Conservation (phyloP, 2,888 invertebrate species). For the Parapristionchus giblindavisi region DNA sequence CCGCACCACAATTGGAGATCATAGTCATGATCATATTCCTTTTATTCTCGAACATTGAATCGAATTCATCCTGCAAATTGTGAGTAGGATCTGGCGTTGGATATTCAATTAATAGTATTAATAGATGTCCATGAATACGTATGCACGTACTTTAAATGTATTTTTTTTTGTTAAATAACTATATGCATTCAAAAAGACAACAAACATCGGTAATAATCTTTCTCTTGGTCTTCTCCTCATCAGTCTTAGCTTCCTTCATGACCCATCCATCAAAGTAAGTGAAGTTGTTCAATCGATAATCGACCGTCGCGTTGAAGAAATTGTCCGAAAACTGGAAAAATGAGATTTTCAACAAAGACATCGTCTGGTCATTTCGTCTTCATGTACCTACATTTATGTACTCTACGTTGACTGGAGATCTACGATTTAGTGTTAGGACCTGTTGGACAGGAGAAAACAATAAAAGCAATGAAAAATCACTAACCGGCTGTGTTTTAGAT, state of each 20-base stretch:
- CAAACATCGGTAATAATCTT: not conserved
- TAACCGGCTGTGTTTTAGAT: not conserved
- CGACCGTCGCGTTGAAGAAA: constrained; percentile 18
- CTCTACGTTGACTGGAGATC: too few species aligned
- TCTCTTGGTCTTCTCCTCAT: not conserved
- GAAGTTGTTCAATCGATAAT: constrained; percentile 24
- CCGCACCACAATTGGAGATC: constrained; percentile 14
- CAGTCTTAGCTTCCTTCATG: not conserved
- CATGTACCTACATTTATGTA: not conserved
- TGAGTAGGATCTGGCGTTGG: too few species aligned
- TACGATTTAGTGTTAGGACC: too few species aligned
- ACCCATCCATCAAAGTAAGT: not conserved
- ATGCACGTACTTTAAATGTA: not conserved
- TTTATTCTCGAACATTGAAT: not conserved
- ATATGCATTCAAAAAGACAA: not conserved
- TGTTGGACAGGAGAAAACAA: too few species aligned
- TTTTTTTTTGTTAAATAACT: not conserved
- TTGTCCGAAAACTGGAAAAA: not conserved
- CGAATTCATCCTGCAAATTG: not conserved
- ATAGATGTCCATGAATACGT: too few species aligned
- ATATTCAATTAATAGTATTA: too few species aligned
- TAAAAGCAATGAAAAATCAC: too few species aligned
- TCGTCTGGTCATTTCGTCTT: not conserved
- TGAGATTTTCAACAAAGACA: too few species aligned
- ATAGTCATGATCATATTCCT: not conserved